Conservation (phyloP, 1,140 invertebrate genomes). For the Bombus superbus region DNA sequence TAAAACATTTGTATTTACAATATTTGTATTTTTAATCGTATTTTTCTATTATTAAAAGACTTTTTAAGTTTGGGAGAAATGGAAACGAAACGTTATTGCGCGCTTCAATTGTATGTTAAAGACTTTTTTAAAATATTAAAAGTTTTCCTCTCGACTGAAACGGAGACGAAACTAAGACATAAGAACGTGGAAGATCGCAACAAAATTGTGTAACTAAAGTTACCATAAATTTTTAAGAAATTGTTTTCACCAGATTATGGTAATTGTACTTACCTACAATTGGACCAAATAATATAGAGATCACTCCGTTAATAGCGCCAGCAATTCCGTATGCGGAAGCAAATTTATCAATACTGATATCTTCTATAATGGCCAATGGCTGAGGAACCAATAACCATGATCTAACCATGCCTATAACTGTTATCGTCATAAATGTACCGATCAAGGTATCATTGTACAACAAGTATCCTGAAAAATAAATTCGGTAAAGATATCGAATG, state of each 20-base stretch:
- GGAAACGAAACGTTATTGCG: no score
- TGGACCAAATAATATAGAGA: slow-evolving; percentile 77
- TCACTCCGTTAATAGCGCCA: slow-evolving; percentile 77
- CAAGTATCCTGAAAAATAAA: slow-evolving; percentile 71
- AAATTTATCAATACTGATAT: slow-evolving; percentile 78
- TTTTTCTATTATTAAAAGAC: not conserved
- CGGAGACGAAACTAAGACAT: not conserved
- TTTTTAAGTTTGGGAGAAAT: not conserved
- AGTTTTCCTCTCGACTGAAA: not conserved
- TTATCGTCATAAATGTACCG: slow-evolving; percentile 72
- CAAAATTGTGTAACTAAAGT: not conserved
- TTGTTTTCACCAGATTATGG: not conserved
- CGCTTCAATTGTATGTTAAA: no score
- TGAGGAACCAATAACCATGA: slow-evolving; percentile 77
- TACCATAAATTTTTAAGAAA: not conserved
- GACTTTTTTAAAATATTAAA: no score
- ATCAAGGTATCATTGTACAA: slow-evolving; percentile 72
- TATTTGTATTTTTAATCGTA: no score
- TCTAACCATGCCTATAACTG: slow-evolving; percentile 73
- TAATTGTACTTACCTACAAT: slow-evolving; percentile 74
- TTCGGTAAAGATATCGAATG: not conserved
- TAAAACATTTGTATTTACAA: not conserved
- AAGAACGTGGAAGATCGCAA: no score
- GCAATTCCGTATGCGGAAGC: slow-evolving; percentile 80
- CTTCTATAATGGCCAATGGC: slow-evolving; percentile 79